Evolutionary conservation across 2,888 invertebrate species (phyloP).

Genomic region (Ernsta delagoae): DNA sequence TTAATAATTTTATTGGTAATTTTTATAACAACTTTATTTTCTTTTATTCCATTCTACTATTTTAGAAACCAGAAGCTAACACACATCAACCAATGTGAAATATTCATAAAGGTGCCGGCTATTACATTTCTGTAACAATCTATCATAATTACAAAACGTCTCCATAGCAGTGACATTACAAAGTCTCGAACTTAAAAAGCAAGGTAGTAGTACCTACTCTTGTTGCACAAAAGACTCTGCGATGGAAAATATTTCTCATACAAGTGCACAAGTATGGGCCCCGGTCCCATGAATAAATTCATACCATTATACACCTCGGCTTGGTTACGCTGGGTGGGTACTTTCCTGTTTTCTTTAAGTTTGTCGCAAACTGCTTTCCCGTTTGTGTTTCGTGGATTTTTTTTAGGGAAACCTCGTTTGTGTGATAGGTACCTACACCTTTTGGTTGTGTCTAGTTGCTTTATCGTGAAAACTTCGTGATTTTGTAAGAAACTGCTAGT

Average conservation of each 20-base stretch:
- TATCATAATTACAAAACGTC: not conserved
- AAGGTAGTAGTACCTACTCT: not conserved
- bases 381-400: slow-evolving; percentile 1
- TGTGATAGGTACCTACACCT: not conserved
- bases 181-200: slow-evolving; percentile 20
- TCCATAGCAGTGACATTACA: not conserved
- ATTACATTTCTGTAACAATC: too few relatives aligned
- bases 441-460: too few relatives aligned
- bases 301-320: slow-evolving; percentile 30
- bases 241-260: slow-evolving; percentile 33
- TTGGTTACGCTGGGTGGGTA: slow-evolving; percentile 14
- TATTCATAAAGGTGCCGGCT: too few relatives aligned
- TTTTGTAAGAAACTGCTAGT: too few relatives aligned
- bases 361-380: slow-evolving; percentile 28
- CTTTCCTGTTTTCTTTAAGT: slow-evolving; percentile 27
- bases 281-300: slow-evolving; percentile 34
- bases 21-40: too few relatives aligned
- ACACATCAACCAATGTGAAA: not conserved
- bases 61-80: too few relatives aligned
- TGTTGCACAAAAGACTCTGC: slow-evolving; percentile 23
- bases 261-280: slow-evolving; percentile 29
- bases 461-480: too few relatives aligned
- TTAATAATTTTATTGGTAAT: too few relatives aligned
- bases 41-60: too few relatives aligned
- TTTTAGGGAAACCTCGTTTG: not conserved